Conservation (phyloP, 2,113 vertebrate species). For the Corvus moneduloides region DNA sequence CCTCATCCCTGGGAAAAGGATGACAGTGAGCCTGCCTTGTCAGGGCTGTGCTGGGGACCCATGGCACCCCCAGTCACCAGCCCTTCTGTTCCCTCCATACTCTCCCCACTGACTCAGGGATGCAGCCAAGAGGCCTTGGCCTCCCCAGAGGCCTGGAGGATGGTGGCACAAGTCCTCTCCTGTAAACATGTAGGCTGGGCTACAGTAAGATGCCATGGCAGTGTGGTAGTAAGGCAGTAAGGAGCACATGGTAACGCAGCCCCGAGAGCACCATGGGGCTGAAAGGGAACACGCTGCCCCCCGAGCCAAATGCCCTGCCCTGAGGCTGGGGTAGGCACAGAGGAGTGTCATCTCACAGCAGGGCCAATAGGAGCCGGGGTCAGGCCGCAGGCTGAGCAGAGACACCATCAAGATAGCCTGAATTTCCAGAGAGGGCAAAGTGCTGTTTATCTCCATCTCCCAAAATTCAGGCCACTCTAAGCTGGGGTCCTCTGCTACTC, state of each 20-base stretch:
- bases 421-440: not conserved
- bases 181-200: slow-evolving; percentile 69
- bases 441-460: not conserved
- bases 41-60: not conserved
- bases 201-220: slow-evolving; percentile 31
- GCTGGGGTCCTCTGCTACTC: not conserved
- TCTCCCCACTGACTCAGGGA: not conserved
- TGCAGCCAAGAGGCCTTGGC: not conserved
- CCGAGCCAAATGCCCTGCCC: not conserved
- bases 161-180: not conserved
- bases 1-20: not conserved
- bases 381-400: not conserved
- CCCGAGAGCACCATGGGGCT: not conserved
- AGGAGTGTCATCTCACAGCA: not conserved
- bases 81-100: not conserved
- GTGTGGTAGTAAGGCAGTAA: slow-evolving; percentile 74
- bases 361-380: rapidly evolving
- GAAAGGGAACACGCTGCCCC: not conserved
- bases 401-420: not conserved
- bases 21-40: not conserved
- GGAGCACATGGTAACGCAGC: not conserved
- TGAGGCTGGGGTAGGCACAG: not conserved
- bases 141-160: not conserved
- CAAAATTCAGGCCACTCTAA: not conserved
- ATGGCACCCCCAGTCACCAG: not conserved